These are phyloP conservation scores for Catharus fuscescens DNA, from an alignment of 2,113 vertebrate species.

Conservation along the genomic window DNA sequence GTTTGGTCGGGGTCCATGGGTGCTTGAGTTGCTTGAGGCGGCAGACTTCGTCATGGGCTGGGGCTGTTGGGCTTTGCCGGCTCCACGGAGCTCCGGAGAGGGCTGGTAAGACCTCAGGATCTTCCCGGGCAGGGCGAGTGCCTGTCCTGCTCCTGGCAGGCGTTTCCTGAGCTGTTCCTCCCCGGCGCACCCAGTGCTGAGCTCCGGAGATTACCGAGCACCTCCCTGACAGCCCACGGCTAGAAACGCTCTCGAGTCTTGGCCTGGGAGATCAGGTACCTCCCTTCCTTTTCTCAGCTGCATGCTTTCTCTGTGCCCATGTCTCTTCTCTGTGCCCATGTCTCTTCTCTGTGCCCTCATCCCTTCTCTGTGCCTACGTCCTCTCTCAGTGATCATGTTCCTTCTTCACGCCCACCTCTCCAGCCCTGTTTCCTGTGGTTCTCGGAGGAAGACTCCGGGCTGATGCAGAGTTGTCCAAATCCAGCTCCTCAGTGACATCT, in stretches of 20 bases:
- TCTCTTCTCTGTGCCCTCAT: background rate
- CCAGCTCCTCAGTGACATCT: background rate
- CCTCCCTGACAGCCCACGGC: rapidly evolving
- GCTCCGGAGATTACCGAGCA: background rate
- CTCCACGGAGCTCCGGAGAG: rapidly evolving
- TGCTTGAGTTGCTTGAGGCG: too few relatives aligned
- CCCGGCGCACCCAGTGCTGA: background rate
- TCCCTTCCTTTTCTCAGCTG: background rate
- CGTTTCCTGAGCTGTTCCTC: background rate
- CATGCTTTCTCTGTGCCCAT: background rate
- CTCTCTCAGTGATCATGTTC: rapidly evolving
- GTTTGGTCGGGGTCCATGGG: rapidly evolving
- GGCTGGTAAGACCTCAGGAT: background rate
- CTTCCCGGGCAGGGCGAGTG: background rate
- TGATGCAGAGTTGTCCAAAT: background rate
- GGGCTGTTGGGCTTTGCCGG: background rate
- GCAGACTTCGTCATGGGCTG: rapidly evolving
- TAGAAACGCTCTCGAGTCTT: rapidly evolving
- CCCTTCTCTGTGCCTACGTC: background rate
- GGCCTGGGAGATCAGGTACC: background rate
- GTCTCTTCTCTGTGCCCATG: background rate
- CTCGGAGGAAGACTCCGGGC: background rate
- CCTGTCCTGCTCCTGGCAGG: background rate
- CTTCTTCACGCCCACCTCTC: rapidly evolving
- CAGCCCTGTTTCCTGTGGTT: background rate